These are phyloP conservation scores for Aphelinus certus DNA, from an alignment of 1,140 invertebrate species.

Conservation along the genomic window DNA sequence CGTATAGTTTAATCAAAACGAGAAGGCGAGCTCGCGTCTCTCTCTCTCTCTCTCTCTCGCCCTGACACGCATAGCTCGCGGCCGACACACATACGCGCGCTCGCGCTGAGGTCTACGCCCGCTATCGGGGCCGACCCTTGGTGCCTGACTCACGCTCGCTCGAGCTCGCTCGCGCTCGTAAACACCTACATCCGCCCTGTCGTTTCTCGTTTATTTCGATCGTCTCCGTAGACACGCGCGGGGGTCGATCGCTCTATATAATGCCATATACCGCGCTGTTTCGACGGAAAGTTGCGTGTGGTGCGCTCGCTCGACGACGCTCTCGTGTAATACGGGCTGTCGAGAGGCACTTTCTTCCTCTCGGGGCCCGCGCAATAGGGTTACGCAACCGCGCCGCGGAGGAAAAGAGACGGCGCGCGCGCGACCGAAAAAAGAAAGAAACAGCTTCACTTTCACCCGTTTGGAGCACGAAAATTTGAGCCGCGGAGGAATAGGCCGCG, in stretches of 20 bases:
- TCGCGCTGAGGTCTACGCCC: slow-evolving; percentile 52
- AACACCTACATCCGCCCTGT: slow-evolving; percentile 37
- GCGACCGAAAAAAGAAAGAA: not conserved
- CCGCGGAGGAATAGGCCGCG: no score
- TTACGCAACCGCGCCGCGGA: slow-evolving; percentile 14
- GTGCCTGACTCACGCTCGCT: slow-evolving; percentile 17
- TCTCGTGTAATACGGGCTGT: no score
- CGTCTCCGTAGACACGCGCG: not conserved
- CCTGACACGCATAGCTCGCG: no score
- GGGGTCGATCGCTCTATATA: no score
- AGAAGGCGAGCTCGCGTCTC: no score
- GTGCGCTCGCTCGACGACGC: no score
- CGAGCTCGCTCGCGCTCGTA: slow-evolving; percentile 4
- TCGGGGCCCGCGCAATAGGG: slow-evolving; percentile 8
- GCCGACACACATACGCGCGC: no score
- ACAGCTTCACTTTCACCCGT: slow-evolving; percentile 31
- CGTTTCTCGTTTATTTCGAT: slow-evolving; percentile 29
- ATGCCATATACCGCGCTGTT: no score
- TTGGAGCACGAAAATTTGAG: no score
- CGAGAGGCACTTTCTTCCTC: slow-evolving; percentile 21
- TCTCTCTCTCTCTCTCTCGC: slow-evolving; percentile 7
- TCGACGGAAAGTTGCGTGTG: no score
- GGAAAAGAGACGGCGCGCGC: not conserved
- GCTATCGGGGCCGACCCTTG: slow-evolving; percentile 50
- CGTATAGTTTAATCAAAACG: no score